phyloP scores from a whole-genome alignment of 92 coral and sea anemone genomes.

The Palythoa grandis region DNA sequence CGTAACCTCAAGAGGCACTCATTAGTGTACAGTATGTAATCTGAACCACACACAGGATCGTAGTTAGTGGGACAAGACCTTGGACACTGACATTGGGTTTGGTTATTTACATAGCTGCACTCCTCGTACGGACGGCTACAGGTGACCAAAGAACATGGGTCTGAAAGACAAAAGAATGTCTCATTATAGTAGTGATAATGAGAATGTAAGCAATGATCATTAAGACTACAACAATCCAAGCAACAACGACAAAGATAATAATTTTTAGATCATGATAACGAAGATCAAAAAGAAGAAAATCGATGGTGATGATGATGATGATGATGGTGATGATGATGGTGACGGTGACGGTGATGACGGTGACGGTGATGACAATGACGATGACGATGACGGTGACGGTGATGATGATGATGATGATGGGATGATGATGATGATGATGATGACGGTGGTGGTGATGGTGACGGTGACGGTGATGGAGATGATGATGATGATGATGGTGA shows the following conservation, averaged over 20 bases:
- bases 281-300: not conserved
- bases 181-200: not conserved
- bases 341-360: not conserved
- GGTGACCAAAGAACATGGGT: not conserved
- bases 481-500: not conserved
- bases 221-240: not conserved
- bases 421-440: not conserved
- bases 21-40: not conserved
- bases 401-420: not conserved
- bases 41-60: constrained; percentile 23
- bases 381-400: not conserved
- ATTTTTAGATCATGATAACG: not conserved
- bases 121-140: constrained; percentile 16
- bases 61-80: constrained; percentile 10
- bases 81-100: constrained; percentile 7
- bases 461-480: not conserved
- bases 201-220: not conserved
- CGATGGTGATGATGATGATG: not conserved
- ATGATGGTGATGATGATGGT: not conserved
- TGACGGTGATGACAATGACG: not conserved
- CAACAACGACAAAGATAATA: not conserved
- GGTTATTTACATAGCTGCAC: not conserved
- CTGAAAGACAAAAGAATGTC: not conserved
- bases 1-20: constrained; percentile 19
- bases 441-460: not conserved